Conservation (phyloP, 2,797 vertebrate genomes). For the Myotis planiceps region DNA sequence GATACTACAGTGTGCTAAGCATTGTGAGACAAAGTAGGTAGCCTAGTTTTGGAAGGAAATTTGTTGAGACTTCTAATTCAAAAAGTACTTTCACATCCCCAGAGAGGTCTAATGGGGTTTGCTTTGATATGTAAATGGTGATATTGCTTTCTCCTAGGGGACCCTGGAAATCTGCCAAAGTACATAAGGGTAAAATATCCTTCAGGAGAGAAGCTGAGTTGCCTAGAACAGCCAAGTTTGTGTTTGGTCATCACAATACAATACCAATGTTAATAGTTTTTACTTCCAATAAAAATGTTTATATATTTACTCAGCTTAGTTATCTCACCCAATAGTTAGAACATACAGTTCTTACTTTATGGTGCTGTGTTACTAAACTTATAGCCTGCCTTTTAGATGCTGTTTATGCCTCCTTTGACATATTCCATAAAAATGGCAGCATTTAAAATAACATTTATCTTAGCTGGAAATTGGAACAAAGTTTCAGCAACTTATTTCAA, state of each 20-base stretch:
- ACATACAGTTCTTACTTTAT: slow-evolving; percentile 72
- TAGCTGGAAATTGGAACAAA: background rate
- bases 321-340: slow-evolving; percentile 78
- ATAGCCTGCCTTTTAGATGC: slow-evolving; percentile 35
- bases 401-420: slow-evolving; percentile 43
- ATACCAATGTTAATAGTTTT: slow-evolving; percentile 83
- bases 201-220: slow-evolving; percentile 80
- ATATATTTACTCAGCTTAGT: slow-evolving; percentile 82
- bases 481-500: slow-evolving; percentile 10
- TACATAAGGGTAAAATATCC: slow-evolving; percentile 86
- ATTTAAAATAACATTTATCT: slow-evolving; percentile 68
- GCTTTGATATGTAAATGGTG: slow-evolving; percentile 91
- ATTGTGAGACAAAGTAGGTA: slow-evolving; percentile 17
- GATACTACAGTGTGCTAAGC: background rate
- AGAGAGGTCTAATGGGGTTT: slow-evolving; percentile 85
- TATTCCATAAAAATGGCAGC: background rate
- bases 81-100: slow-evolving; percentile 84
- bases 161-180: slow-evolving; percentile 86
- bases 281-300: slow-evolving; percentile 87
- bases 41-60: slow-evolving; percentile 43
- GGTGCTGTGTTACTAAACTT: slow-evolving; percentile 28
- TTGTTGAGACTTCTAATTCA: slow-evolving; percentile 82
- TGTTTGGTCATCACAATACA: slow-evolving; percentile 84
- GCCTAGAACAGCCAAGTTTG: slow-evolving; percentile 77
- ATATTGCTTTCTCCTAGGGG: slow-evolving; percentile 89